Evolutionary conservation across 2,797 vertebrate genomes (phyloP), one percentile per base, ranked within the genome.

Genomic region (Taeniopygia guttata): DNA sequence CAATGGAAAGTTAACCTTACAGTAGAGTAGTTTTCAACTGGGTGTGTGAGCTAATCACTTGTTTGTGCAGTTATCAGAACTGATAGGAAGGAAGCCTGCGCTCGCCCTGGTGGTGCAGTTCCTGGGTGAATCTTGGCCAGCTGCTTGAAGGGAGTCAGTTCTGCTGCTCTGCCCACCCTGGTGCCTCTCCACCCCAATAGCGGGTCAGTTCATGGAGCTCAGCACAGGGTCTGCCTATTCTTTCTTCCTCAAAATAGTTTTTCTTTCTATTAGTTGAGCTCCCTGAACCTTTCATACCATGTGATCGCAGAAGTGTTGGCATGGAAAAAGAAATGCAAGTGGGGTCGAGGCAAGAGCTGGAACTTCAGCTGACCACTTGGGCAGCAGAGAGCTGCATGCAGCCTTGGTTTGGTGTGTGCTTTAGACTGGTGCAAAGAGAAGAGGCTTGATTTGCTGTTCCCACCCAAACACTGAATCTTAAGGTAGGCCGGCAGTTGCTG

Each of bases 301-400:
- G 14, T 27, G 27, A 7, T 82, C 38, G 23, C 5, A 21, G 30
- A 54, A 79, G 5, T 6, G 15, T 63, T 92, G 56, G 32, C 6
- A 4, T 81, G 27, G 45, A 40, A 51, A 58, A 73, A 19, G 36
- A 84, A 83, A 29, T 26, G 12, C 30, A 46, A 0, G 36, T 30
- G 6, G 22, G 48, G 51, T 88, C 1, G 10, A 29, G 58, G 51
- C 29, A 20, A 51, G 84, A 58, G 40, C 3, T 73, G 25, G 13
- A 72, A 10, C 23, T 23, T 86, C 32, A 84, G 3, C 20, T 0
- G 0, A 13, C n/a, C 7, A 2, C 69, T 81, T 84, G 4, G 14
- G 13, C 34, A 16, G 49, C 40, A 43, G 54, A 13, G 34, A 42
- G 56, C 10, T 63, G 4, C 0, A 0, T 1, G 1, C 12, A 34